Base-by-base conservation (phyloP, 2,113 vertebrate species). In the Calidris pugnax region DNA sequence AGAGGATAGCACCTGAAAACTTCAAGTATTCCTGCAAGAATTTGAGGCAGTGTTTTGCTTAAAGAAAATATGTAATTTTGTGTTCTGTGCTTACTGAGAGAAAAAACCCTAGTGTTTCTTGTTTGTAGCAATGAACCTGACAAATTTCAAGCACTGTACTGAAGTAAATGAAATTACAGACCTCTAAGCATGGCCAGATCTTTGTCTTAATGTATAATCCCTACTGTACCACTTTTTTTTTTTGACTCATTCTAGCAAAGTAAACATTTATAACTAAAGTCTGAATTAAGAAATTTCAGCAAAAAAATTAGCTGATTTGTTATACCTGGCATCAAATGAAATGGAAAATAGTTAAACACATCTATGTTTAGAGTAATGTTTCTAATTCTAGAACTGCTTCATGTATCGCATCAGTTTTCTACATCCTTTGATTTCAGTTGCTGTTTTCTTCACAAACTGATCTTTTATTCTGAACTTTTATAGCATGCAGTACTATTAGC, bases 21-120 rank as follows among this genome's bases (percentile, higher is more conserved):
- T 64, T 87, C 33, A 82, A 47, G 22, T 41, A 68, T 64, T 90
- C 28, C 41, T 28, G 9, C 26, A 86, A 72, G 13, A 95, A 92
- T 75, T 33, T 33, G 13, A 85, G 22, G n/a, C 21, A 89, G 69
- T 66, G 60, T 45, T 94, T 95, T 78, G 32, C 24, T 90, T 76
- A 79, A 74, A 57, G 73, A 78, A 82, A 92, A 94, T 48, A 78
- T 3, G 10, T 7, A 72, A 87, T 87, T 85, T 87, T 83, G 11
- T 43, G 23, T 82, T 85, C 59, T 69, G 17, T 66, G 63, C 12
- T 93, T 66, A 88, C 18, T n/a, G 37, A 89, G 14, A 80, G 9
- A 85, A 45, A 73, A 83, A 90, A 67, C 3, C 48, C 9, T 8
- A 75, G 14, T 9, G 19, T 45, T 89, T 89, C 75, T 24, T 78